These are phyloP conservation scores for Pheosia gnoma DNA, from an alignment of 2,888 invertebrate genomes.

Conservation along the genomic window DNA sequence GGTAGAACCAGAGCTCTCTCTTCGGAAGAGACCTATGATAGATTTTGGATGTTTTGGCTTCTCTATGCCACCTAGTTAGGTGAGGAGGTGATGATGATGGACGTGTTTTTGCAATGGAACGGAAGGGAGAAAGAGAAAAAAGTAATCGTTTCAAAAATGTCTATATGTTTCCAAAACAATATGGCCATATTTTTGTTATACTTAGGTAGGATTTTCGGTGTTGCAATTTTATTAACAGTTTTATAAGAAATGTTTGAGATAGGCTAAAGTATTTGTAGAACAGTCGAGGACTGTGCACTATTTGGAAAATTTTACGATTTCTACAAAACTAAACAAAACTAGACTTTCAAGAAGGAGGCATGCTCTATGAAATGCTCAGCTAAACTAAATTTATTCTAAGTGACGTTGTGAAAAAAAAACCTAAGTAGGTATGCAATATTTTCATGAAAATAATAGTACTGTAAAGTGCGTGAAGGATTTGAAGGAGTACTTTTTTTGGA, in stretches of 20 bases:
- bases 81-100: slow-evolving; percentile 47
- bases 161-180: slow-evolving; percentile 40
- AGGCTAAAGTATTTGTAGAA: no score
- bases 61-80: slow-evolving; percentile 90
- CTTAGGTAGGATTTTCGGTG: no score
- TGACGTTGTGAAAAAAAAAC: no score
- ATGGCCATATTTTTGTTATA: slow-evolving; percentile 4
- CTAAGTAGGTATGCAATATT: not conserved
- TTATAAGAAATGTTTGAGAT: no score
- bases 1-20: slow-evolving; percentile 91
- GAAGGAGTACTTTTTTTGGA: not conserved
- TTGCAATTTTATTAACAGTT: no score
- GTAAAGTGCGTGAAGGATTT: not conserved
- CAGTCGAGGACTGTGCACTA: no score
- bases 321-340: no score
- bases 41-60: slow-evolving; percentile 93
- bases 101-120: slow-evolving; percentile 45
- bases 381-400: not conserved
- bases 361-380: slow-evolving; percentile 20
- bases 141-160: slow-evolving; percentile 57
- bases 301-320: no score
- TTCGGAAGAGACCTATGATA: slow-evolving; percentile 94
- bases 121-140: slow-evolving; percentile 58
- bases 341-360: slow-evolving; percentile 23
- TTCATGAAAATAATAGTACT: not conserved